Evolutionary conservation across 2,113 vertebrate genomes (phyloP).

Genomic region (Vidua macroura): DNA sequence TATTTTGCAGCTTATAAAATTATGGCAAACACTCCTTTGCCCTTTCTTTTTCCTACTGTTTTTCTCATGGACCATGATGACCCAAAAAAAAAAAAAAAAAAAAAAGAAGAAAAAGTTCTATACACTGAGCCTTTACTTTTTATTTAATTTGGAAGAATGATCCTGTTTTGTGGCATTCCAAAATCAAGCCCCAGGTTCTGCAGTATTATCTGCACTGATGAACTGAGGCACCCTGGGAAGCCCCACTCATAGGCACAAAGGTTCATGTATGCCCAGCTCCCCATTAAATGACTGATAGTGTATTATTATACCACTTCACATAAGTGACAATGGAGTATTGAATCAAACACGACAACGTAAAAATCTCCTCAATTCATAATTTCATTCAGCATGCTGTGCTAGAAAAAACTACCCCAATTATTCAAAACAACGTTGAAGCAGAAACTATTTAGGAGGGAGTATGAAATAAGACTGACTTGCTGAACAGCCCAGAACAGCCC

Average conservation of each 20-base stretch:
- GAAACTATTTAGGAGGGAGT: background rate
- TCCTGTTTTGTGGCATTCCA: background rate
- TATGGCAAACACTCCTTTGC: background rate
- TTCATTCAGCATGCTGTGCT: background rate
- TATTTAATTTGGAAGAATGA: background rate
- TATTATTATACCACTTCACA: background rate
- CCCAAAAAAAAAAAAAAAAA: background rate
- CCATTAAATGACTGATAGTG: background rate
- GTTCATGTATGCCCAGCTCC: background rate
- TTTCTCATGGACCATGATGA: background rate
- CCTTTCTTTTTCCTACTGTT: background rate
- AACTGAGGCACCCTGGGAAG: background rate
- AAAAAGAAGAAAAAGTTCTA: background rate
- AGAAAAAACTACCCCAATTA: background rate
- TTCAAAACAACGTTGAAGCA: background rate
- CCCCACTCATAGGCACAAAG: background rate
- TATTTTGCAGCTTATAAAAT: background rate
- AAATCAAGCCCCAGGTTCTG: background rate
- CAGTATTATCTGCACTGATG: background rate
- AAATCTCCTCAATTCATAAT: background rate
- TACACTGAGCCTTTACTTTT: background rate
- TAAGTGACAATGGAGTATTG: background rate
- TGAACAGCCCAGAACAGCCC: background rate
- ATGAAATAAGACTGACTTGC: background rate
- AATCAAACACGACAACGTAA: background rate